Conservation (phyloP, 2,888 invertebrate genomes). For the Rhynchonema sp. region DNA sequence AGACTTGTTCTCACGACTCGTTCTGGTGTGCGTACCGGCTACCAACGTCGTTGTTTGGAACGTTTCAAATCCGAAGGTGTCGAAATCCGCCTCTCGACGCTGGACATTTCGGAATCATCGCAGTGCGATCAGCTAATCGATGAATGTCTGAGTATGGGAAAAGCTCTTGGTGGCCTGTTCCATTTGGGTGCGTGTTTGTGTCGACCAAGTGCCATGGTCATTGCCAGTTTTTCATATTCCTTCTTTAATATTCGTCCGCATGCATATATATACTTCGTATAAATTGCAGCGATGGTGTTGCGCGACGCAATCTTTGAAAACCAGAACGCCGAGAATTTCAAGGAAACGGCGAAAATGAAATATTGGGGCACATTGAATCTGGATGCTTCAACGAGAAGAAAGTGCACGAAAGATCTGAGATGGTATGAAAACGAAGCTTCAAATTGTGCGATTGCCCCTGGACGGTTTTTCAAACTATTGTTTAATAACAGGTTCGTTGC, state of each 20-base stretch:
- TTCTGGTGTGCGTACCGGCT: constrained; percentile 70
- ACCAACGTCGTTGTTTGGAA: constrained; percentile 64
- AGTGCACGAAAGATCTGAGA: constrained; percentile 44
- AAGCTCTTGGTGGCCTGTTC: constrained; percentile 62
- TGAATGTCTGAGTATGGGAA: constrained; percentile 20
- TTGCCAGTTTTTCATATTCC: no score
- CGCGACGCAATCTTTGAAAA: constrained; percentile 36
- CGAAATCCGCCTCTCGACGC: constrained; percentile 21
- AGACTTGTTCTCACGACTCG: constrained; percentile 61
- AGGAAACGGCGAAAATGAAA: constrained; percentile 50
- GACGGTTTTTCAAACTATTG: no score
- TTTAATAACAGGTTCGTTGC: constrained; percentile 71
- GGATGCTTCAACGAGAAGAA: constrained; percentile 52
- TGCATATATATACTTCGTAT: no score
- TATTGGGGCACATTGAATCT: constrained; percentile 54
- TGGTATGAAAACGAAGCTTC: no score
- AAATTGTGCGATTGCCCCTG: no score
- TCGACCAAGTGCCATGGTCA: no score
- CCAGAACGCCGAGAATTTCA: constrained; percentile 28
- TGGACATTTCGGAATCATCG: constrained; percentile 19
- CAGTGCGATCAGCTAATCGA: constrained; percentile 14
- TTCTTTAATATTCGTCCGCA: no score
- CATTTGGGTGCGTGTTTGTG: no score
- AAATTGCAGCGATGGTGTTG: constrained; percentile 63
- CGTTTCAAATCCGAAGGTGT: constrained; percentile 34